Base-by-base conservation (phyloP, 2,888 invertebrate species). In the Ypsolopha sequella region DNA sequence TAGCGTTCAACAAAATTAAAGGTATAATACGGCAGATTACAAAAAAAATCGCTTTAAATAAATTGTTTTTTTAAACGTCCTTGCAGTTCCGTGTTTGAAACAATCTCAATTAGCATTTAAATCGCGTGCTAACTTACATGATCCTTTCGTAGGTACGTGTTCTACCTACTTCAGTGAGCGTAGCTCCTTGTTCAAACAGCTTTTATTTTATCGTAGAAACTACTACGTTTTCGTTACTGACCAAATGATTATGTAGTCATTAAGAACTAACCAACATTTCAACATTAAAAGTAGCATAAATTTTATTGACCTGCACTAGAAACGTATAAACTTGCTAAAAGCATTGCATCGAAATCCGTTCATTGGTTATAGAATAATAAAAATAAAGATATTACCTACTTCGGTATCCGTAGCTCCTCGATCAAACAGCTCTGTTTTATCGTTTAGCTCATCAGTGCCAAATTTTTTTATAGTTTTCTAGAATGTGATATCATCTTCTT, bases 81-180 rank as follows among this genome's bases (percentile, higher is more conserved):
- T 53, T 53, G 51, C 53, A 53, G 48, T 47, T 51, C 48, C 48
- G 51, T 48, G 48, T 49, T 45, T 48, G 49, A 48, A 47, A 50
- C 53, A 53, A 53, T 51, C 47, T 41, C 48, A 38, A 53, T 51
- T 53, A 48, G 51, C 53, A 53, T 53, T 43, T 35, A 48, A 53
- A 53, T 53, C 44, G 53, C 48, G 14, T 43, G 50, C 46, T 44
- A 49, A 50, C 10, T 45, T 43, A 43, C 13, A 43, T 43, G 13
- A 43, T 13, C 6, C 43, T 13, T 24, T 14, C n/a, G 43, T 43
- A 43, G 43, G 43, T 43, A 43, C 7, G 7, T 9, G 24, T 24
- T 43, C 24, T 7, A 14, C 43, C 8, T 14, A 43, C 43, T 43
- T 43, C 7, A 6, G 8, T 43, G 13, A 24, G 4, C 24, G 24